Conservation (phyloP, 2,797 vertebrate species). For the Coilia nasus region DNA sequence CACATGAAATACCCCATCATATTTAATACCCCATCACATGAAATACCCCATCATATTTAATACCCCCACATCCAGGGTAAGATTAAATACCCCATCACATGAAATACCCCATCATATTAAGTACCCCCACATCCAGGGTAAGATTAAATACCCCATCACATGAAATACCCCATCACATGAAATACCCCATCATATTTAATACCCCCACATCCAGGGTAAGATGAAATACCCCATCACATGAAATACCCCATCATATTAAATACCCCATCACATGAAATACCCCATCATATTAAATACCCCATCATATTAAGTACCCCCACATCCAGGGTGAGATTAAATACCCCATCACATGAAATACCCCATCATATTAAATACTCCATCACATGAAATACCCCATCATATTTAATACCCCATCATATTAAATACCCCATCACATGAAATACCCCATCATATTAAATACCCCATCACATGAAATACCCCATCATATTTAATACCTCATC, state of each 20-base stretch:
- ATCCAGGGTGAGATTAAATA: conserved; percentile 49
- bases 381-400: no score
- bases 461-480: neutral
- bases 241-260: neutral
- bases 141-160: neutral
- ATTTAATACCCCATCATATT: neutral
- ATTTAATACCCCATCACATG: no score
- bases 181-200: no score
- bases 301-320: neutral
- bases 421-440: neutral
- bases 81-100: no score
- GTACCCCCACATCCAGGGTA: conserved; percentile 49
- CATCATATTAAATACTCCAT: no score
- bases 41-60: neutral
- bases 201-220: no score
- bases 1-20: no score
- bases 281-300: no score
- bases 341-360: neutral
- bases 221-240: no score
- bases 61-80: neutral
- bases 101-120: neutral
- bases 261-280: neutral
- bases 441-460: no score
- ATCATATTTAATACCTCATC: no score
- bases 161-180: no score